A percentile compares a stretch with the other conserved stretches of the same genome.
These are phyloP conservation scores for Nezara viridula DNA, from an alignment of 2,888 invertebrate species.

Conservation along the genomic window DNA sequence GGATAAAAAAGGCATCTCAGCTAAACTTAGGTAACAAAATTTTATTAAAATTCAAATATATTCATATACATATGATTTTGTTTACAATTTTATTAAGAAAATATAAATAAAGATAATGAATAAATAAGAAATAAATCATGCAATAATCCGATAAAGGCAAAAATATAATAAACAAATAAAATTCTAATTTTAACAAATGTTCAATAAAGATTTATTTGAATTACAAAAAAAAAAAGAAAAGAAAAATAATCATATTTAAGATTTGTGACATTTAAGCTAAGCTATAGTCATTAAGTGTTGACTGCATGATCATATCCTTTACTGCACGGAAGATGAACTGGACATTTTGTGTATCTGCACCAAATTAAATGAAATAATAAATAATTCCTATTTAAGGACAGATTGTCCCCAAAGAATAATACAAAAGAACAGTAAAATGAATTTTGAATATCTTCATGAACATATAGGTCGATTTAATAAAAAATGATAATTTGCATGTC, in stretches of 20 bases:
- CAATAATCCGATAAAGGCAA: not conserved
- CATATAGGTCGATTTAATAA: too few relatives aligned
- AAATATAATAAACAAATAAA: not conserved
- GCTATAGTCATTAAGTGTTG: not conserved
- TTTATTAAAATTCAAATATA: slow-evolving; percentile 36
- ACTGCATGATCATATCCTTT: not conserved
- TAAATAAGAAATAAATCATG: not conserved
- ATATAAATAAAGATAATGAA: not conserved
- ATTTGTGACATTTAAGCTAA: not conserved
- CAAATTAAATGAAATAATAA: not conserved
- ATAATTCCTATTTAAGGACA: not conserved
- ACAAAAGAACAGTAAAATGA: too few relatives aligned
- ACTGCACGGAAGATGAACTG: not conserved
- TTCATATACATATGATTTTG: slow-evolving; percentile 15
- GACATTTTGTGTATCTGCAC: not conserved
- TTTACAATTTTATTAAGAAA: slow-evolving; percentile 8
- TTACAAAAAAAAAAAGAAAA: not conserved
- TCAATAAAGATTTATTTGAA: not conserved
- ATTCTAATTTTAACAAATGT: not conserved
- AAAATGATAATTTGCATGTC: too few relatives aligned
- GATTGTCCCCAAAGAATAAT: not conserved
- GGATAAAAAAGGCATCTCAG: not conserved
- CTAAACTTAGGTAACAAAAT: not conserved
- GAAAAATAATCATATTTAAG: not conserved
- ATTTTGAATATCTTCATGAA: too few relatives aligned